Conservation (phyloP, 2,113 vertebrate genomes). For the Notechis scutatus region DNA sequence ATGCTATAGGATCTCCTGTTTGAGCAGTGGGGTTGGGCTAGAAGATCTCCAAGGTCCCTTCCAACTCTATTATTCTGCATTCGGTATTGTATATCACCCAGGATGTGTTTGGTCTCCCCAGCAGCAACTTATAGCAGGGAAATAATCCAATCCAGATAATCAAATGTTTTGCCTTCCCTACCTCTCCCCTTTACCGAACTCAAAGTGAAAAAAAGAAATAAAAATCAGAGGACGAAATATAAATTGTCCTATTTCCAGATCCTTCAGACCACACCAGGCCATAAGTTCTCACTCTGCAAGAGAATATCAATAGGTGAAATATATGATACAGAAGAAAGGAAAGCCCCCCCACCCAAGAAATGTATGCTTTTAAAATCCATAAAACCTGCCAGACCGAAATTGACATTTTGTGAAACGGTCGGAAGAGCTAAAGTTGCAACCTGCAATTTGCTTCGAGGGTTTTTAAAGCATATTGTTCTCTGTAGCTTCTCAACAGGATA, state of each 20-base stretch:
- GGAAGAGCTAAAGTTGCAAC: neutral
- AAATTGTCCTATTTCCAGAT: neutral
- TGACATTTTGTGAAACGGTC: neutral
- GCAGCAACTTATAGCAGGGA: neutral
- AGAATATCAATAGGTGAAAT: neutral
- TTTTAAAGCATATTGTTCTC: neutral
- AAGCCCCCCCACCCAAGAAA: neutral
- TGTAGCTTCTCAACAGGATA: neutral
- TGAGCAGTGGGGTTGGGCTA: neutral
- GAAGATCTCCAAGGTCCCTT: neutral
- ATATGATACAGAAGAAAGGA: neutral
- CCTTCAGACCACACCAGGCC: neutral
- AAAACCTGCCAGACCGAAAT: neutral
- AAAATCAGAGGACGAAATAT: neutral
- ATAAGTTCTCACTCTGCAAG: neutral
- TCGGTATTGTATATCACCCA: neutral
- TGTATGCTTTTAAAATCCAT: neutral
- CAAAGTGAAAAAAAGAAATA: neutral
- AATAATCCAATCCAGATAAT: neutral
- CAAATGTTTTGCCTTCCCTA: neutral
- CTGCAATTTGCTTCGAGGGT: neutral
- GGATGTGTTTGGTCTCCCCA: neutral
- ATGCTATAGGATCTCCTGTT: neutral
- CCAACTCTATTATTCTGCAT: neutral
- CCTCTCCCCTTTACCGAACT: neutral